phyloP scores from a whole-genome alignment of 2,797 vertebrate species.

The Hafferia zeledoni region DNA sequence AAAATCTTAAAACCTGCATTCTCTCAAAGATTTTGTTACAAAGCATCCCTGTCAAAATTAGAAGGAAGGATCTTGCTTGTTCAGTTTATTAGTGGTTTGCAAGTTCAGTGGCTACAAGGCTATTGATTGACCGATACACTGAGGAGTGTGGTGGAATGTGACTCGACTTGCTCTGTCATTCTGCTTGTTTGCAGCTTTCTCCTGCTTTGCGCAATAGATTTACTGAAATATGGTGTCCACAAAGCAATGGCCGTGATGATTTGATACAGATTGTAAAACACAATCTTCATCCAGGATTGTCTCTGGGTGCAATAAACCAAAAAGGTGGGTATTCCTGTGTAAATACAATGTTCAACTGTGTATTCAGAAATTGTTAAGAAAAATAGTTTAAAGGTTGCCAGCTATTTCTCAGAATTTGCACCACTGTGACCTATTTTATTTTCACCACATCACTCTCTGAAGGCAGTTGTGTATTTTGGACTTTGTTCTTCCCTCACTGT shows the following conservation, averaged over 20 bases:
- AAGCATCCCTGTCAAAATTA: neutral
- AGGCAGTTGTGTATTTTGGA: neutral
- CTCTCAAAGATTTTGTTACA: neutral
- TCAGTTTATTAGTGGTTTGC: neutral
- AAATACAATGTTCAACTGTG: neutral
- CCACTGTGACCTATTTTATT: neutral
- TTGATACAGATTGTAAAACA: constrained; percentile 89
- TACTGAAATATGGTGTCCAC: constrained; percentile 98
- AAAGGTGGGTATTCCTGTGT: constrained; percentile 70
- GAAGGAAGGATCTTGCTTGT: neutral
- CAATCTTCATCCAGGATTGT: constrained; percentile 86
- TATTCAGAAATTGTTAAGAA: neutral
- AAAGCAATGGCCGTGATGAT: constrained; percentile 86
- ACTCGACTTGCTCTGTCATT: neutral
- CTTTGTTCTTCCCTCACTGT: neutral
- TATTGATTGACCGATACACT: neutral
- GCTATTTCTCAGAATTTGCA: neutral
- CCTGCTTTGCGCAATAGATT: constrained; percentile 96
- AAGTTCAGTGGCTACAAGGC: neutral
- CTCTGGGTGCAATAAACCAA: constrained; percentile 72
- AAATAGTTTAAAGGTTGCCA: neutral
- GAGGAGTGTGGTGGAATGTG: neutral
- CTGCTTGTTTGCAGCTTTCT: constrained; percentile 84
- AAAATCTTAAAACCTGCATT: neutral
- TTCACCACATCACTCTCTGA: neutral